These are phyloP conservation scores for Phyto melanocephala DNA, from an alignment of 2,888 invertebrate species.

Conservation along the genomic window DNA sequence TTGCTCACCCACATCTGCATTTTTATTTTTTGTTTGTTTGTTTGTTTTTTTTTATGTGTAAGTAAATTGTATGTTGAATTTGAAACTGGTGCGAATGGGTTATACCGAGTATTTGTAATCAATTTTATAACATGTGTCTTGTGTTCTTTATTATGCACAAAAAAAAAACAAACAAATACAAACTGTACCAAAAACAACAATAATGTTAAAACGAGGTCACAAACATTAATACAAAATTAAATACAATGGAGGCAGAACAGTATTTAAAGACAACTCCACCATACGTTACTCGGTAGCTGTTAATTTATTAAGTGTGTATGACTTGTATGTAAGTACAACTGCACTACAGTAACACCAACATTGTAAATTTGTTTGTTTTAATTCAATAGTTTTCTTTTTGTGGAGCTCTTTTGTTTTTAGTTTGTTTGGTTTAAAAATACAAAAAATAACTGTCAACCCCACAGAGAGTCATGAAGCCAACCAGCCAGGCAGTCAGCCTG, in stretches of 20 bases:
- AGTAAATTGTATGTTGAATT: too few relatives aligned
- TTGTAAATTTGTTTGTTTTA: slow-evolving; percentile 27
- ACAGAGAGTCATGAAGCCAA: background rate
- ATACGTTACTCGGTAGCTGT: background rate
- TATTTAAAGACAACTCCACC: background rate
- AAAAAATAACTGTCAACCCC: background rate
- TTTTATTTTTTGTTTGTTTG: background rate
- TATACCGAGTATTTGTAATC: slow-evolving; percentile 36
- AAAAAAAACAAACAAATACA: slow-evolving; percentile 14
- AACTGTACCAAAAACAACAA: slow-evolving; percentile 13
- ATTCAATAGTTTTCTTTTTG: background rate
- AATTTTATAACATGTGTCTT: slow-evolving; percentile 42
- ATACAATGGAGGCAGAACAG: slow-evolving; percentile 23
- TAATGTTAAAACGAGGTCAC: slow-evolving; percentile 53
- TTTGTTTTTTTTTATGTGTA: background rate
- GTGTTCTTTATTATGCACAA: slow-evolving; percentile 38
- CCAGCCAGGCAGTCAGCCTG: slow-evolving; percentile 3
- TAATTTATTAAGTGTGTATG: too few relatives aligned
- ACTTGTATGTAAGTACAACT: background rate
- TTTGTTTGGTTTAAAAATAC: slow-evolving; percentile 7
- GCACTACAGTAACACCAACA: slow-evolving; percentile 30
- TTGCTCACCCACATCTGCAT: slow-evolving; percentile 47
- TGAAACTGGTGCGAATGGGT: slow-evolving; percentile 14
- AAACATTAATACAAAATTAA: slow-evolving; percentile 32
- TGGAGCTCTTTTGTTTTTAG: slow-evolving; percentile 11